These are phyloP conservation scores for Pseudachorutes palmiensis DNA, from an alignment of 1,140 invertebrate species.

Conservation along the genomic window DNA sequence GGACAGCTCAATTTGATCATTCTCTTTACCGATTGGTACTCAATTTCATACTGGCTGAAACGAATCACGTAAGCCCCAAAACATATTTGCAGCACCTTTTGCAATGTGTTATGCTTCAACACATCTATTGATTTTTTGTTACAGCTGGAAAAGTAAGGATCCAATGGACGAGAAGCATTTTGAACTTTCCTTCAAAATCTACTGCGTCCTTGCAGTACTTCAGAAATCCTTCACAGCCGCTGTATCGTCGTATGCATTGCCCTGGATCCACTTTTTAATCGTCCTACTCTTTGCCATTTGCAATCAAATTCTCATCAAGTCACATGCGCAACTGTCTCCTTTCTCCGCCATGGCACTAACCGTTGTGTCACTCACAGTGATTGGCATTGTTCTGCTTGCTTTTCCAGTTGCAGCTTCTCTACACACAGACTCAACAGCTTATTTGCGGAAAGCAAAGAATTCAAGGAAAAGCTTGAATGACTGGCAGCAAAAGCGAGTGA, in stretches of 20 bases:
- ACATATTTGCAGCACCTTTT: no score
- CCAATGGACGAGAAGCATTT: neutral
- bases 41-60: neutral
- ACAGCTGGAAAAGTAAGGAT: neutral
- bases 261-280: neutral
- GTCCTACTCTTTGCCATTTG: neutral
- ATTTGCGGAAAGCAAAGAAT: neutral
- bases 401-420: neutral
- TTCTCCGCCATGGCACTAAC: neutral
- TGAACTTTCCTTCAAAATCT: neutral
- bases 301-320: neutral
- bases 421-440: neutral
- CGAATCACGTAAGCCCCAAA: neutral
- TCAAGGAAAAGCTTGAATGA: neutral
- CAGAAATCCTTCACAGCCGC: neutral
- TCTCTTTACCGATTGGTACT: neutral
- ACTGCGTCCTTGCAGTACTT: no score
- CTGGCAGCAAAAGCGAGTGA: neutral
- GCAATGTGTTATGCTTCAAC: neutral
- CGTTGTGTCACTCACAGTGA: neutral
- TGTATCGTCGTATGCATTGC: neutral
- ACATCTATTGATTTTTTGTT: neutral
- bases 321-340: neutral
- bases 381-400: neutral
- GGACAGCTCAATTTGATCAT: neutral